phyloP scores from a whole-genome alignment of 2,888 invertebrate species.

The Galeopsomyia nigrocyanea region DNA sequence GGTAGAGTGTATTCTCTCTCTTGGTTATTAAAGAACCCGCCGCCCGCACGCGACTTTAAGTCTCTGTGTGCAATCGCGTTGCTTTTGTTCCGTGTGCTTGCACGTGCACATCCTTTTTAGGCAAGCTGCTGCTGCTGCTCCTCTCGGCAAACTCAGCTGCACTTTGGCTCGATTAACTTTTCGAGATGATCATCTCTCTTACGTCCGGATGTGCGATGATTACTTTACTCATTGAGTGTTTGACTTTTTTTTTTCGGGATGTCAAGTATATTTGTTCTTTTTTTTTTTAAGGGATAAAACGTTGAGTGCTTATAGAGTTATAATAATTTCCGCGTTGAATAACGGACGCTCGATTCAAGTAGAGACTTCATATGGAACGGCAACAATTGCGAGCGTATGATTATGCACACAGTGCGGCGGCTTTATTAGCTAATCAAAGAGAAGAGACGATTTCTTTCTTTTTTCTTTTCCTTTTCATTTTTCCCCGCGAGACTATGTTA shows the following conservation, averaged over 20 bases:
- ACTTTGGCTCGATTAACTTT: conserved; percentile 39
- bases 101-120: conserved; percentile 30
- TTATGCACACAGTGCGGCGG: too few species aligned
- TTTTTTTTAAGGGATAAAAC: too few species aligned
- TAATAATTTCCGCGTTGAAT: too few species aligned
- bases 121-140: neutral
- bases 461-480: neutral
- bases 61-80: neutral
- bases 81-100: conserved; percentile 23
- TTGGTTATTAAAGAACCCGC: conserved; percentile 31
- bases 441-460: neutral
- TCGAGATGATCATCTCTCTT: neutral
- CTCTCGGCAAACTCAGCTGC: neutral
- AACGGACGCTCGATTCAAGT: too few species aligned
- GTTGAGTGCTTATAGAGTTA: too few species aligned
- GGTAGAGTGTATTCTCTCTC: neutral
- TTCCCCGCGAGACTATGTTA: conserved; percentile 18
- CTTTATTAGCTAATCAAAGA: neutral
- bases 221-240: too few species aligned
- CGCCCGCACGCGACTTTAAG: conserved; percentile 17
- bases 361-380: too few species aligned
- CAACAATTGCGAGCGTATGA: too few species aligned
- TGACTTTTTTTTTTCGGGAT: too few species aligned
- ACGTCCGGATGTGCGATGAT: too few species aligned
- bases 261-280: too few species aligned